Percentiles rank a stretch among this genome's conserved stretches.
These are phyloP conservation scores for Acanthaster planci DNA, from an alignment of 35 echinoderm and acorn worm genomes.

Conservation along the genomic window DNA sequence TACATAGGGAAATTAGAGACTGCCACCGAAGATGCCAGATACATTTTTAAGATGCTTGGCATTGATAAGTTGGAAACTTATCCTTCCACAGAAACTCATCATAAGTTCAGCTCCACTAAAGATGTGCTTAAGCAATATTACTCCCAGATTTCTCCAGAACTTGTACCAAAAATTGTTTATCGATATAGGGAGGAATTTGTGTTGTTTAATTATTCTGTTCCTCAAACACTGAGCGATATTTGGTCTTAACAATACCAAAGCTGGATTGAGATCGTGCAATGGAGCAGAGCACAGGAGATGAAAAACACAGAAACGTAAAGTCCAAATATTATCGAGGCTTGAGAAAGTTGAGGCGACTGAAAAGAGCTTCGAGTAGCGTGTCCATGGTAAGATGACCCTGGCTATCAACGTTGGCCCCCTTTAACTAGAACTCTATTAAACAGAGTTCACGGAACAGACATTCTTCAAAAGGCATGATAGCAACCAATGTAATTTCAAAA, in stretches of 20 bases:
- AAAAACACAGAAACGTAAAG: too few relatives aligned
- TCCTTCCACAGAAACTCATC: not conserved
- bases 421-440: too few relatives aligned
- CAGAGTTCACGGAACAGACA: too few relatives aligned
- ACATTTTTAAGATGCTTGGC: slow-evolving; percentile 7
- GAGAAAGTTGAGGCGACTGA: too few relatives aligned
- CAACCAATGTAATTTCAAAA: too few relatives aligned
- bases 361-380: too few relatives aligned
- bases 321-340: too few relatives aligned
- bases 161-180: not conserved
- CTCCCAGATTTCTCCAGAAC: slow-evolving; percentile 1
- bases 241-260: not conserved
- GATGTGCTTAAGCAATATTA: not conserved
- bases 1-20: slow-evolving; percentile 13
- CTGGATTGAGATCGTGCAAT: not conserved
- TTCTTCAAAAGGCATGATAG: too few relatives aligned
- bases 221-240: not conserved
- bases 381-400: too few relatives aligned
- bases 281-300: too few relatives aligned
- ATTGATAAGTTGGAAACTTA: slow-evolving; percentile 6
- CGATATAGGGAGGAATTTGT: not conserved
- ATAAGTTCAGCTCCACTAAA: not conserved
- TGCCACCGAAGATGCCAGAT: not conserved
- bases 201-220: not conserved
- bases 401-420: too few relatives aligned